Evolutionary conservation across 2,797 vertebrate genomes (phyloP).

Genomic region (Silurus aristotelis): DNA sequence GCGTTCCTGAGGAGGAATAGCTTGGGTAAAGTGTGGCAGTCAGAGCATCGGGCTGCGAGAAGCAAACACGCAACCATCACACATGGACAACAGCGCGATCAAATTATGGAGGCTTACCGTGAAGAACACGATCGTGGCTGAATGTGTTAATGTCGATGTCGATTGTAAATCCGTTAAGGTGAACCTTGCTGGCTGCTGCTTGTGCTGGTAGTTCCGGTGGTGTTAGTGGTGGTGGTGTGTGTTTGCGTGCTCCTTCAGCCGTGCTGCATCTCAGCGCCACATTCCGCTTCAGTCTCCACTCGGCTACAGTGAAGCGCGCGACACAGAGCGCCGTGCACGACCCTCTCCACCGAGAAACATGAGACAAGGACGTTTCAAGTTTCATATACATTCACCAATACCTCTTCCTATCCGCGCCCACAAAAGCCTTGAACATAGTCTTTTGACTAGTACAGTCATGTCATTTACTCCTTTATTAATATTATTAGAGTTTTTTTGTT

Average conservation of each 20-base stretch:
- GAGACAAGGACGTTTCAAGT: slow-evolving; percentile 39
- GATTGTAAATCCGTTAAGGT: slow-evolving; percentile 45
- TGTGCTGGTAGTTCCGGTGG: background rate
- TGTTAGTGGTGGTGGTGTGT: slow-evolving; percentile 16
- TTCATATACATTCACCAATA: background rate
- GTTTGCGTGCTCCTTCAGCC: slow-evolving; percentile 46
- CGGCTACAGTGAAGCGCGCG: slow-evolving; percentile 56
- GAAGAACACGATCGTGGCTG: background rate
- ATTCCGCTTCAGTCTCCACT: slow-evolving; percentile 53
- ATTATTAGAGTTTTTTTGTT: background rate
- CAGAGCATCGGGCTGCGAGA: slow-evolving; percentile 17
- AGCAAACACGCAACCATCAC: slow-evolving; percentile 27
- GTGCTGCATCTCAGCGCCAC: slow-evolving; percentile 55
- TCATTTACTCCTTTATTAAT: background rate
- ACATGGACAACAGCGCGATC: slow-evolving; percentile 7
- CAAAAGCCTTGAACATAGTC: background rate
- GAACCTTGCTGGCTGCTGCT: slow-evolving; percentile 29
- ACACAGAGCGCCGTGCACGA: slow-evolving; percentile 61
- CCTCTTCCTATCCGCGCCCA: background rate
- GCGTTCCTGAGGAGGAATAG: slow-evolving; percentile 26
- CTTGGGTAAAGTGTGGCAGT: slow-evolving; percentile 16
- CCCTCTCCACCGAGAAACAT: slow-evolving; percentile 30
- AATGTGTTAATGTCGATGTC: background rate
- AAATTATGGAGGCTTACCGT: slow-evolving; percentile 53
- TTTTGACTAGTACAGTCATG: background rate